Percentiles rank a stretch among this genome's conserved stretches.
These are phyloP conservation scores for Epizoanthus stellaris DNA, from an alignment of 92 coral and sea anemone species.

Conservation along the genomic window DNA sequence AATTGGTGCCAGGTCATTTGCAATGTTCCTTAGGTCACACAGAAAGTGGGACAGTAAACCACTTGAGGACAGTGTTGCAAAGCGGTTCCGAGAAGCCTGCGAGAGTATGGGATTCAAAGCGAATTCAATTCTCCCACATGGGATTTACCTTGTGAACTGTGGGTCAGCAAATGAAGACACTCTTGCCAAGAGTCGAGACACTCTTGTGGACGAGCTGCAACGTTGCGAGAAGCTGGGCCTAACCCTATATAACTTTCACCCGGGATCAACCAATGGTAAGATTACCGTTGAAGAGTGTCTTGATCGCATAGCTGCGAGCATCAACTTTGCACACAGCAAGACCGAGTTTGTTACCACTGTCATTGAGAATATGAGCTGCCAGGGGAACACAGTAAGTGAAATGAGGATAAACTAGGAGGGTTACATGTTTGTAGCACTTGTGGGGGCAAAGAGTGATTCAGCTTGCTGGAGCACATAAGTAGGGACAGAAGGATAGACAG, in stretches of 20 bases:
- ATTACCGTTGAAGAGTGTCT: conserved; percentile 81
- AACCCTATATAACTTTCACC: conserved; percentile 89
- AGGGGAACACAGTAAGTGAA: conserved; percentile 87
- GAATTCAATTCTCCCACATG: conserved; percentile 85
- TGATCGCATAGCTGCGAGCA: conserved; percentile 89
- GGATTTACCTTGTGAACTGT: conserved; percentile 94
- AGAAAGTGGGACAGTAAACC: conserved; percentile 93
- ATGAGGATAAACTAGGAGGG: no score
- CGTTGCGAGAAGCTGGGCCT: conserved; percentile 91
- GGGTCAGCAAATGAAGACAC: conserved; percentile 93
- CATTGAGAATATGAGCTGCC: conserved; percentile 96
- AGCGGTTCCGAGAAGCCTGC: conserved; percentile 78
- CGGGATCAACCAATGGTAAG: conserved; percentile 96
- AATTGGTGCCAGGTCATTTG: conserved; percentile 94
- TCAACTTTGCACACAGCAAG: conserved; percentile 83
- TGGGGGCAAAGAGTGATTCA: no score
- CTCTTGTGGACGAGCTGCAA: conserved; percentile 87
- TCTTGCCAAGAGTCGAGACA: conserved; percentile 83
- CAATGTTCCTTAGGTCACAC: conserved; percentile 84
- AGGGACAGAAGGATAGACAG: background rate
- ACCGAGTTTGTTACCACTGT: conserved; percentile 86
- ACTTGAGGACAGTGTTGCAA: conserved; percentile 71
- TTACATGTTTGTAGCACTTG: no score
- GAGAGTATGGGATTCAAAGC: conserved; percentile 68
- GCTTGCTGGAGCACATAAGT: no score